Base-by-base conservation (phyloP, 2,113 vertebrate species). In the Cyanistes caeruleus region DNA sequence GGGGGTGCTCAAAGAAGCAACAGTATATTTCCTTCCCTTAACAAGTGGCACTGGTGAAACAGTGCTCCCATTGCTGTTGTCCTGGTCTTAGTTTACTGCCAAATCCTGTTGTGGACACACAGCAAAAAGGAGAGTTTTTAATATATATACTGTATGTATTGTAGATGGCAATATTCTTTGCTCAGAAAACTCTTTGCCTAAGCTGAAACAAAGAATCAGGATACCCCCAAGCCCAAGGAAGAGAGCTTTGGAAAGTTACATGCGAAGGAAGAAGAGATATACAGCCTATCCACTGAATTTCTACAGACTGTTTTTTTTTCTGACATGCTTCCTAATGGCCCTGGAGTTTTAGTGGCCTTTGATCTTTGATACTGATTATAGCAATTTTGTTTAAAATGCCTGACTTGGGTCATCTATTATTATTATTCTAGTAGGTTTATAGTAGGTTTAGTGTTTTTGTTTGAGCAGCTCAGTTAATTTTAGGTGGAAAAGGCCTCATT, bases 401-500 rank as follows among this genome's bases (percentile, higher is more conserved):
- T 58, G 88, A 76, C 72, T 83, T 59, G 51, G 62, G 43, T 96
- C 10, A 8, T 80, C 68, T 83, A 31, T 33, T 83, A 59, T 52
- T 82, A 74, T 89, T 48, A 22, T 82, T 39, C 9, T 43, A n/a
- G 44, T n/a, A 73, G 49, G 28, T 74, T 92, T 72, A 84, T 39
- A 65, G 51, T 25, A 75, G 55, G 24, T 64, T 88, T 67, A 94
- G 55, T 63, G 63, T 35, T 87, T 83, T 84, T 44, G 3, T 75
- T 84, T 72, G 56, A 84, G 49, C 41, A 62, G n/a, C 48, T 81
- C 18, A 13, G 67, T 92, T 92, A 86, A 67, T 93, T 94, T 93
- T 67, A 90, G 67, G 86, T 93, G 69, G 58, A 87, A 96, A 93
- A 96, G 19, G 15, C 46, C 37, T 68, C 83, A 53, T 89, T 92